Evolutionary conservation across 2,113 vertebrate species (phyloP), one percentile per base, ranked within the genome.

Genomic region (Noturus placidus): DNA sequence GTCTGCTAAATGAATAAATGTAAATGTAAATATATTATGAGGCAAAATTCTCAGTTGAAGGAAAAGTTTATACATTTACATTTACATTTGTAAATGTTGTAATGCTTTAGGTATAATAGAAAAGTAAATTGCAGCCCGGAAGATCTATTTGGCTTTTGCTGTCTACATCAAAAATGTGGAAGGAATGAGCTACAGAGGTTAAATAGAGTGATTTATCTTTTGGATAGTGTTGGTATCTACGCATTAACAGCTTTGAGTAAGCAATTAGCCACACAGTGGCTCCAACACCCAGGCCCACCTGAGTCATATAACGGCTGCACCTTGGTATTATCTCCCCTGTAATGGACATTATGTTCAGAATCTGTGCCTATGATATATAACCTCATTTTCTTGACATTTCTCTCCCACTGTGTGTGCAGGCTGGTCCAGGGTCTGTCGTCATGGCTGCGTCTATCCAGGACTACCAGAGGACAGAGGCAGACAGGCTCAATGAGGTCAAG

Each of bases 401-500:
- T 89, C 22, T 90, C 5, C 17, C 46, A 81, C n/a, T 72, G 30
- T 88, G 15, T 63, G 0, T 83, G 2, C 14, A 99, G 98, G 96
- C 96, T 92, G 95, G 94, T 90, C 92, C 96, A 85, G 97, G 95
- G 92, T 93, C 94, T 87, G 92, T 95, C 90, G 88, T 93, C 72
- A 97, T 97, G 95, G 96, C 96, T 59, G 90, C 96, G 22, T 94
- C 94, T 86, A 93, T 97, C 78, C 96, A 95, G 90, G 98, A 99
- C 86, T 97, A 96, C 52, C 93, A 92, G 86, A 95, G 97, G 90
- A 95, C 96, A 0, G 97, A 98, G 63, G 93, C 93, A 30, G 97
- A 97, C 89, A 89, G 97, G 84, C 93, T 99, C 85, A 99, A 96
- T 14, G 98, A 99, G 92, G 96, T 99, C 93, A 99, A 99, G 95